These are phyloP conservation scores for Pemphredon lugubris DNA, from an alignment of 2,888 invertebrate genomes.

Conservation along the genomic window DNA sequence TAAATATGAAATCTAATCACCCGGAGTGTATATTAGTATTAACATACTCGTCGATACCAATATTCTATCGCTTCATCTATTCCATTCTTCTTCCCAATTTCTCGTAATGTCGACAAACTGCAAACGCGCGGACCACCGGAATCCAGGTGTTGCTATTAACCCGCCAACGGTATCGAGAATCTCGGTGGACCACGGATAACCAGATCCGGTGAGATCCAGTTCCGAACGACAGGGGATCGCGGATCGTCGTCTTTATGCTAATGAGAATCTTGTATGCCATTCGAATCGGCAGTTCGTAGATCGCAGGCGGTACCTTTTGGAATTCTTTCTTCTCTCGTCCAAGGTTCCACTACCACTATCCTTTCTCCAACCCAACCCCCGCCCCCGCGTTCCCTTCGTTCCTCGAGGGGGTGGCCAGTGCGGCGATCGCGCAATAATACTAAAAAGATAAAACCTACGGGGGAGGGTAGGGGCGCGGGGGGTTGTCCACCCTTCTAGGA, in stretches of 20 bases:
- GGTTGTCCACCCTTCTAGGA: constrained; percentile 71
- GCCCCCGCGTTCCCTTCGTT: constrained; percentile 15
- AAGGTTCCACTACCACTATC: constrained; percentile 21
- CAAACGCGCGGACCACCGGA: background rate
- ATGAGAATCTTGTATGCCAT: constrained; percentile 50
- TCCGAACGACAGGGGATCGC: constrained; percentile 16
- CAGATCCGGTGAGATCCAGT: constrained; percentile 17
- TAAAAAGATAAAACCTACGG: constrained; percentile 79
- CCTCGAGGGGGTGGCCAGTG: constrained; percentile 67
- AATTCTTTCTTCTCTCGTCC: constrained; percentile 19
- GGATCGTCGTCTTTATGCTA: constrained; percentile 59
- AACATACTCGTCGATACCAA: no score
- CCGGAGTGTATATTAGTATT: no score
- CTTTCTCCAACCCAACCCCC: constrained; percentile 34
- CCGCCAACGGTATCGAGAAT: no score
- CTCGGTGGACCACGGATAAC: no score
- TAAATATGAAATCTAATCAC: no score
- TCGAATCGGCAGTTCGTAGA: constrained; percentile 57
- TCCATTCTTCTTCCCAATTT: no score
- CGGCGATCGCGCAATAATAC: constrained; percentile 80
- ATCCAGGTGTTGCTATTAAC: background rate
- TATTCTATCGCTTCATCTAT: no score
- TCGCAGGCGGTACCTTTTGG: constrained; percentile 39
- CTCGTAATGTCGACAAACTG: no score
- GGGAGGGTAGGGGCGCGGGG: constrained; percentile 49